Percentiles rank a stretch among this genome's conserved stretches.
Conservation (phyloP, 2,797 vertebrate genomes). For the Pseudochromis fuscus region DNA sequence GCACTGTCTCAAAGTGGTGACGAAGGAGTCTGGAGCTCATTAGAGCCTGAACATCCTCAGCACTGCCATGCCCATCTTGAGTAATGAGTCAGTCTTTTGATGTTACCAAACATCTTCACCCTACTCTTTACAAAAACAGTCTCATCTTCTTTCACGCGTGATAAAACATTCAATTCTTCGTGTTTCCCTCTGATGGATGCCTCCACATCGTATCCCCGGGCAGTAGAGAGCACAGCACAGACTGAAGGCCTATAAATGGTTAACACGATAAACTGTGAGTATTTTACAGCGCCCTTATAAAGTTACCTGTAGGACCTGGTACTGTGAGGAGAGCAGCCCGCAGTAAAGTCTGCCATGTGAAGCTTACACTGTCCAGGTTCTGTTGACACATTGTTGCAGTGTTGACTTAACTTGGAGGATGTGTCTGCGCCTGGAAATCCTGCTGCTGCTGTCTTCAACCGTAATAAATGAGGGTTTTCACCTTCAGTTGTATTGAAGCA, state of each 20-base stretch:
- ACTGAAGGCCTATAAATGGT: too few species aligned
- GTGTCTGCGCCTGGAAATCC: background rate
- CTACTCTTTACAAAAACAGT: background rate
- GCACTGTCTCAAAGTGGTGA: background rate
- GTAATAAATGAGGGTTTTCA: too few species aligned
- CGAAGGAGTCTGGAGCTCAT: constrained; percentile 30
- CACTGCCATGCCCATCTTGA: background rate
- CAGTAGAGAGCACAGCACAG: background rate
- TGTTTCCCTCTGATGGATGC: background rate
- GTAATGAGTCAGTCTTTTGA: background rate
- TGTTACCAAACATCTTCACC: background rate
- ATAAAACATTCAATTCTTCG: background rate
- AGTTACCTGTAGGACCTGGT: background rate
- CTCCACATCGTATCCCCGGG: too few species aligned
- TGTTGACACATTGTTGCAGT: constrained; percentile 17
- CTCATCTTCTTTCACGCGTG: too few species aligned
- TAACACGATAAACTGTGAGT: background rate
- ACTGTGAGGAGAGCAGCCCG: background rate
- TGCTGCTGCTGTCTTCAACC: background rate
- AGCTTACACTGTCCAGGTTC: background rate
- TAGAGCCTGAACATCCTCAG: constrained; percentile 23
- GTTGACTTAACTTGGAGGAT: background rate
- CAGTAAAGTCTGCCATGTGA: background rate
- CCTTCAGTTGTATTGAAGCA: background rate
- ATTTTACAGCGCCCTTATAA: background rate